phyloP scores from a whole-genome alignment of 2,888 invertebrate genomes.

The Drosophila paranaensis region DNA sequence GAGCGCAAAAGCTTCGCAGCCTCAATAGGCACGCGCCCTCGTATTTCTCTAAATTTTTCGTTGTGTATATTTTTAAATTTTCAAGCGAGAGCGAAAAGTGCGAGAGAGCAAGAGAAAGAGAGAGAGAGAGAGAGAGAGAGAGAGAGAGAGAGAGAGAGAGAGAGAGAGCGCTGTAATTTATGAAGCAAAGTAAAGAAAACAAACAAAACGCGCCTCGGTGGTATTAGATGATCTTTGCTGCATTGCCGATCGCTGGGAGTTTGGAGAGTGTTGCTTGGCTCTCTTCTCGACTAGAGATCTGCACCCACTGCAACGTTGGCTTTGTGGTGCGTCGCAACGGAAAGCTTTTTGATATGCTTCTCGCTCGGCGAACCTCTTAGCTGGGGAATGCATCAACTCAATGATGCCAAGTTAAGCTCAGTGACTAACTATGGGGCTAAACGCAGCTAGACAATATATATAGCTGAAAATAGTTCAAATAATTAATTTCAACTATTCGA shows the following conservation, averaged over 20 bases:
- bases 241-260: not conserved
- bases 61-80: conserved; percentile 53
- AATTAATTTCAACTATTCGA: too few relatives aligned
- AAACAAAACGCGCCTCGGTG: conserved; percentile 18
- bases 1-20: conserved; percentile 10
- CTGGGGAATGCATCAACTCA: too few relatives aligned
- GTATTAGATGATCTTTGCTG: not conserved
- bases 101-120: not conserved
- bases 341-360: too few relatives aligned
- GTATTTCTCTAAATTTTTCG: conserved; percentile 38
- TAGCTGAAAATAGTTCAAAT: too few relatives aligned
- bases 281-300: not conserved
- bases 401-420: too few relatives aligned
- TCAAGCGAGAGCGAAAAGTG: conserved; percentile 8
- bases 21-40: conserved; percentile 50
- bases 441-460: too few relatives aligned
- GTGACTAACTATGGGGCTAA: too few relatives aligned
- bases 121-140: too few relatives aligned
- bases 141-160: not conserved
- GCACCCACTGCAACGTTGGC: not conserved
- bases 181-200: not conserved
- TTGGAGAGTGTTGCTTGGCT: not conserved
- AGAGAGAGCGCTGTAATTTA: not conserved
- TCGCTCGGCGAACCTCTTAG: too few relatives aligned
- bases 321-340: too few relatives aligned